phyloP scores from a whole-genome alignment of 1,140 invertebrate genomes.

The Platyura marginata region DNA sequence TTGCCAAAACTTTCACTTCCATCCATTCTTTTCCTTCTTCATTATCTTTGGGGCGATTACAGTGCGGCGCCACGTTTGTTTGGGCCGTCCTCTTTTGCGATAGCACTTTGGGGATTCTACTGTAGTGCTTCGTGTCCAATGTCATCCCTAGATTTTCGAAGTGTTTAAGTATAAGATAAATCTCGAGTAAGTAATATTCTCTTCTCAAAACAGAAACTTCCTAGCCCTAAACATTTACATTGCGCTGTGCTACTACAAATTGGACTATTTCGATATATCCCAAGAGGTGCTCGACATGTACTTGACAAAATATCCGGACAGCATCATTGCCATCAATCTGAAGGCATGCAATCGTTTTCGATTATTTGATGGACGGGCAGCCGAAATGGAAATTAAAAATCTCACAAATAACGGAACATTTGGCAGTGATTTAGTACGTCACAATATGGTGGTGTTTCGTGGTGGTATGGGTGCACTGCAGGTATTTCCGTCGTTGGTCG shows the following conservation, averaged over 20 bases:
- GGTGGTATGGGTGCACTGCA: conserved; percentile 85
- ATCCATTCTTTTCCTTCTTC: too few species aligned
- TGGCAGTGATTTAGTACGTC: conserved; percentile 81
- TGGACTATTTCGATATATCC: conserved; percentile 83
- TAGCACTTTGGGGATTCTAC: too few species aligned
- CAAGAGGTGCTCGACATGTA: conserved; percentile 92
- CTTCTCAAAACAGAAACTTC: conserved; percentile 72
- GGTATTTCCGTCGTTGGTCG: conserved; percentile 77
- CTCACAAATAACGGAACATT: conserved; percentile 67
- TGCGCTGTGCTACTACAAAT: conserved; percentile 93
- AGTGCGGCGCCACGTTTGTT: too few species aligned
- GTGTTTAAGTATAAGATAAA: too few species aligned
- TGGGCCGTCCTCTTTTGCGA: too few species aligned
- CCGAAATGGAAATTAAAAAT: conserved; percentile 69
- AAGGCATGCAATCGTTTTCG: conserved; percentile 60
- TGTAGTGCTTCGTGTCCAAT: too few species aligned
- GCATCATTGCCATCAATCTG: conserved; percentile 86
- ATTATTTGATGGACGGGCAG: conserved; percentile 85
- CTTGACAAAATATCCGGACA: conserved; percentile 80
- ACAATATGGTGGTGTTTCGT: conserved; percentile 92
- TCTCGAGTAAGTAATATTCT: too few species aligned
- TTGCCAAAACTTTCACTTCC: too few species aligned
- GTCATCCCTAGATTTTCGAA: too few species aligned
- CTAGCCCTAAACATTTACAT: conserved; percentile 94
- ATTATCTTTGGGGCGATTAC: too few species aligned